Evolutionary conservation across 2,888 invertebrate genomes (phyloP).

Genomic region (Leucozona laternaria): DNA sequence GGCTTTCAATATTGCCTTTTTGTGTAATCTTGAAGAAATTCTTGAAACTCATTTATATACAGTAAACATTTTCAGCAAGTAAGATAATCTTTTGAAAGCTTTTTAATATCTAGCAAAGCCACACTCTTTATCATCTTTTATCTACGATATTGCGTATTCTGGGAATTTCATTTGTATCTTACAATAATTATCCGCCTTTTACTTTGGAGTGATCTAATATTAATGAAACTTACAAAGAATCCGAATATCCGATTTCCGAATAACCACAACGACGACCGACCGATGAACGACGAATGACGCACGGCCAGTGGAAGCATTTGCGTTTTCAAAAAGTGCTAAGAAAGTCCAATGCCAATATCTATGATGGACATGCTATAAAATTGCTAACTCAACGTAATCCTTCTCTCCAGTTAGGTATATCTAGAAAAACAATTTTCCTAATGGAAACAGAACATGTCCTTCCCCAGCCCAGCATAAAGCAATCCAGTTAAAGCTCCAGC

Average conservation of each 20-base stretch:
- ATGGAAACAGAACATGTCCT: constrained; percentile 29
- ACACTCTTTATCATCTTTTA: too few species aligned
- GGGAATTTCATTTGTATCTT: background rate
- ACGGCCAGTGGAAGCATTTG: too few species aligned
- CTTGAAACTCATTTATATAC: too few species aligned
- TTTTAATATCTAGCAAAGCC: too few species aligned
- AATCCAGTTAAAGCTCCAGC: background rate
- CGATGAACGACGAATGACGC: too few species aligned
- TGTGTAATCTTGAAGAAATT: too few species aligned
- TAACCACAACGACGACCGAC: too few species aligned
- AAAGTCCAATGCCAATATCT: constrained; percentile 19
- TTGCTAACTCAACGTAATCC: constrained; percentile 18
- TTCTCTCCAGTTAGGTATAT: background rate
- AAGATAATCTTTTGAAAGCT: too few species aligned
- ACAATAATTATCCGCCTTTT: background rate
- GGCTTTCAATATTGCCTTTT: too few species aligned
- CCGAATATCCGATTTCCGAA: too few species aligned
- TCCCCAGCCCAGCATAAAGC: background rate
- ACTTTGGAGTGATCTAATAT: background rate
- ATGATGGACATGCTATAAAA: constrained; percentile 39
- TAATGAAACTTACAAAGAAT: constrained; percentile 11
- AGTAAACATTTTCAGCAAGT: too few species aligned
- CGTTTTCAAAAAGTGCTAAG: background rate
- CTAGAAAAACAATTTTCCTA: constrained; percentile 39
- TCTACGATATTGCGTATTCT: too few species aligned